A percentile compares a stretch with the other conserved stretches of the same genome.
Conservation (phyloP, 2,113 vertebrate genomes). For the Brachirus orientalis region DNA sequence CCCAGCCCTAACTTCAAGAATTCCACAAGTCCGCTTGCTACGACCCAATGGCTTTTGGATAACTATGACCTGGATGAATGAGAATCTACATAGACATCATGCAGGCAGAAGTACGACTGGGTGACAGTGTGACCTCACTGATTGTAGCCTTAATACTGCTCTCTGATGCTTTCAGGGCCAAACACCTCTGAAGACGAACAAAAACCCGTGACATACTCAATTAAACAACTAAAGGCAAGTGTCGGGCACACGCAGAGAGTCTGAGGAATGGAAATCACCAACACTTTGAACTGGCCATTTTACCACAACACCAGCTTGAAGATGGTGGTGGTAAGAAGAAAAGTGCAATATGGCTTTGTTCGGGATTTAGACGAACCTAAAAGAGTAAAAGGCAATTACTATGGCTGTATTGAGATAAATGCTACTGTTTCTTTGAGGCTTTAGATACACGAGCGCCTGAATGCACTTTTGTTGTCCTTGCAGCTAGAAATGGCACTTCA, state of each 20-base stretch:
- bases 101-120: slow-evolving; percentile 40
- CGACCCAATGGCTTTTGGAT: too few relatives aligned
- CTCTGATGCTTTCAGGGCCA: slow-evolving; percentile 40
- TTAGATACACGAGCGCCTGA: slow-evolving; percentile 35
- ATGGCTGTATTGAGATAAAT: slow-evolving; percentile 34
- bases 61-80: too few relatives aligned
- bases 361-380: slow-evolving; percentile 10
- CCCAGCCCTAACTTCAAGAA: too few relatives aligned
- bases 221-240: slow-evolving; percentile 2
- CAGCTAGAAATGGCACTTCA: slow-evolving; percentile 76
- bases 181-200: slow-evolving; percentile 34
- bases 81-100: too few relatives aligned
- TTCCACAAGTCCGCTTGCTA: too few relatives aligned
- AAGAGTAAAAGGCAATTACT: slow-evolving; percentile 7
- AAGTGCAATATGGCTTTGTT: slow-evolving; percentile 6
- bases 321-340: slow-evolving; percentile 12
- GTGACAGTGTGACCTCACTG: slow-evolving; percentile 46
- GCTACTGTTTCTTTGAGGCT: slow-evolving; percentile 59
- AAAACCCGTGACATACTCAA: slow-evolving; percentile 1
- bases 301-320: slow-evolving; percentile 15
- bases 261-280: too few relatives aligned
- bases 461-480: slow-evolving; percentile 46
- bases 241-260: too few relatives aligned
- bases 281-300: slow-evolving; percentile 14
- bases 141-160: slow-evolving; percentile 39